Base-by-base conservation (phyloP, 2,888 invertebrate species). In the Drosophila nigritarsus region DNA sequence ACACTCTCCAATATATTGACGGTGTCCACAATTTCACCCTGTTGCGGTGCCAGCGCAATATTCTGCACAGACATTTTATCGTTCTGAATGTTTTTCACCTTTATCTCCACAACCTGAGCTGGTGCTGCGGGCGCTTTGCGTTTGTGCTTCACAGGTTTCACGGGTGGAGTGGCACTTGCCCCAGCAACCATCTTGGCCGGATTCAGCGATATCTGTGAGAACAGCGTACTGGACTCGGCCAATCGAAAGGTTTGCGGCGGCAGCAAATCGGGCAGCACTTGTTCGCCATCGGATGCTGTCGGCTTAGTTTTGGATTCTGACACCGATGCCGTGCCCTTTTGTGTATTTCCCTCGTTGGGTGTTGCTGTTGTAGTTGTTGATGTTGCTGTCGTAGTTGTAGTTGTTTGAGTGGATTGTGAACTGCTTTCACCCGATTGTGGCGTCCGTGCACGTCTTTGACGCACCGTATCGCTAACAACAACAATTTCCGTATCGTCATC, bases 71-170 rank as follows among this genome's bases (percentile, higher is more conserved):
- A 93, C 78, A 96, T 95, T 68, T 95, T 94, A 20, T 95, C 95
- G 89, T 95, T 95, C 1, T 95, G 92, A 58, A 96, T 95, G 91
- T 96, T 96, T 87, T 94, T 95, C 87, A 95, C 96, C 75, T 94
- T 95, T 1, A 96, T 94, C 86, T 95, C 96, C 18, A 96, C 96
- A 77, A 96, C 94, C 79, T 94, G 95, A 60, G 92, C 89, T 1
- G 8, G 94, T 15, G 68, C 90, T 53, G 70, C 67, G 0, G 82
- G 82, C 2, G 83, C 74, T 60, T 90, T 90, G 2, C 92, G 90
- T 56, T 91, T 92, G 80, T 92, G 92, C 65, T 89, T 73, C 1
- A 53, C 42, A 11, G 87, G 79, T 27, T 75, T 76, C 2, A 45
- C 24, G 4, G 86, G 65, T 5, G 76, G 75, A 7, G 77, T 59